Base-by-base conservation (phyloP, 2,888 invertebrate genomes). In the Steinernema carpocapsae region DNA sequence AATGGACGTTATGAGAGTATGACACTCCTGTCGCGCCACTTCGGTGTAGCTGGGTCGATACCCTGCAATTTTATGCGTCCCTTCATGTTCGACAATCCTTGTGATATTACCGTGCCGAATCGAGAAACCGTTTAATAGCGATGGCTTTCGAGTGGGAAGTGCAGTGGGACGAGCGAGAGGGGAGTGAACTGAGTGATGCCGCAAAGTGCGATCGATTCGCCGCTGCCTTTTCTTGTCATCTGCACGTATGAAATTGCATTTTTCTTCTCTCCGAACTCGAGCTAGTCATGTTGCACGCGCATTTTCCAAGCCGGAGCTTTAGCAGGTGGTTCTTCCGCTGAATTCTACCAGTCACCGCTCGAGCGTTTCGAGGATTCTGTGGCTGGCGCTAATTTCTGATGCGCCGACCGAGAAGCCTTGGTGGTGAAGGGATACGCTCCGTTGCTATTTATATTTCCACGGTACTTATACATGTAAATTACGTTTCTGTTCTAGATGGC, bases 401-500 rank as follows among this genome's bases (percentile, higher is more conserved):
- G 43, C 43, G 7, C 10, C 14, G 43, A 43, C 7, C 14, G 43
- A 14, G 14, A 14, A 14, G 7, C 14, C 43, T 43, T 14, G 43
- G 43, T 43, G 7, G 10, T 43, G 7, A 43, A 14, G n/a, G n/a
- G n/a, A n/a, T n/a, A n/a, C n/a, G n/a, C n/a, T n/a, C n/a, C 14
- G 14, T 43, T 43, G 14, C 10, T 43, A 43, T 7, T 43, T 12
- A 43, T 43, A 43, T 7, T 43, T 43, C 14, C 43, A 43, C 43
- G 7, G 43, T 12, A 14, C 59, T 56, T 56, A 22, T 26, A 10
- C 17, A 17, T 56, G 6, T 10, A 56, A 12, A 56, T 17, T 7
- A 24, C 59, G 10, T 7, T 56, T 56, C 17, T 56, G 26, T 26
- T 46, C 42, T 52, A 72, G 24, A 81, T 83, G 82, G 81, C 78